Percentiles rank a stretch among this genome's conserved stretches.
These are phyloP conservation scores for Tokudaia muenninki DNA, from an alignment of 2,797 vertebrate genomes.

Conservation along the genomic window DNA sequence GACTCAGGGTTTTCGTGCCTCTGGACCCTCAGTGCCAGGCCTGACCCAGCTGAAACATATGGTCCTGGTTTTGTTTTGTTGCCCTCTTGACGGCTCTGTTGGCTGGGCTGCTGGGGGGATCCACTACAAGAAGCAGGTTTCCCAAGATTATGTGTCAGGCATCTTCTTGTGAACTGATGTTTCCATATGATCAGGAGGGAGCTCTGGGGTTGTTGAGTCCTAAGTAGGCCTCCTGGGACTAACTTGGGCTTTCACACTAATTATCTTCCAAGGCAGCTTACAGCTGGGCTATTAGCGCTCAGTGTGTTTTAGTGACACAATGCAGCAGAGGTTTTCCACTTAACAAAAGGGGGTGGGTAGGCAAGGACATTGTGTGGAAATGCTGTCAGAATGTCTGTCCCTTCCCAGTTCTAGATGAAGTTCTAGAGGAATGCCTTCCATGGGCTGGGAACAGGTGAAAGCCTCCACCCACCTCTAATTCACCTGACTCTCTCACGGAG, in stretches of 20 bases:
- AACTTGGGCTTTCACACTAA: slow-evolving; percentile 71
- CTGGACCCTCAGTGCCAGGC: background rate
- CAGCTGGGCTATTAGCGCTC: slow-evolving; percentile 54
- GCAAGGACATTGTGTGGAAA: background rate
- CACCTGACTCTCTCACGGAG: background rate
- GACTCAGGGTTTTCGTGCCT: background rate
- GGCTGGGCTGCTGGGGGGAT: background rate
- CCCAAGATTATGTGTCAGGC: background rate
- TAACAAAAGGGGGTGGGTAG: background rate
- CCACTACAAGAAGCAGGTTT: background rate
- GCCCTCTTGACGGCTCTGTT: background rate
- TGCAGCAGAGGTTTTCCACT: slow-evolving; percentile 42
- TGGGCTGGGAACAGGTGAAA: background rate
- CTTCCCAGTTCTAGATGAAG: background rate
- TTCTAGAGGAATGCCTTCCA: background rate
- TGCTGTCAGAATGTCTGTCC: background rate
- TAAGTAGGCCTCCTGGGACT: slow-evolving; percentile 40
- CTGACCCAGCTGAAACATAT: background rate
- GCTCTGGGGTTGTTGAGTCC: background rate
- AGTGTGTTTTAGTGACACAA: slow-evolving; percentile 74
- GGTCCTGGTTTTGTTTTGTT: background rate
- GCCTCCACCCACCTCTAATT: background rate
- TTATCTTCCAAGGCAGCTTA: slow-evolving; percentile 72
- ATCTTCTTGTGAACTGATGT: background rate
- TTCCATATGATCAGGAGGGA: slow-evolving; percentile 3